Evolutionary conservation across 1,140 invertebrate genomes (phyloP).

Genomic region (Nasonia vitripennis): DNA sequence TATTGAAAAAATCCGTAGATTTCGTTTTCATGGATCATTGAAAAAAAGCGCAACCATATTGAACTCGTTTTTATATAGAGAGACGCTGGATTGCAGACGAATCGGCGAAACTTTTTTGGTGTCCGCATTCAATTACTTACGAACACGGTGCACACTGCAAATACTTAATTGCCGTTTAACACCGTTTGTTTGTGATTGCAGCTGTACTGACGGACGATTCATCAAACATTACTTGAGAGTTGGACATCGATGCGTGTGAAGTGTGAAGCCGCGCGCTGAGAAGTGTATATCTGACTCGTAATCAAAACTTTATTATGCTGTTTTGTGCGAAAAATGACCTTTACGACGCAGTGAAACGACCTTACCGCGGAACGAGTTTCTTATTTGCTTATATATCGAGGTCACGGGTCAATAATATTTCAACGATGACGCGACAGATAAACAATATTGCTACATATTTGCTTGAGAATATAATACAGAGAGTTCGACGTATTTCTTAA

Average conservation of each 20-base stretch:
- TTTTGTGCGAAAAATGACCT: neutral
- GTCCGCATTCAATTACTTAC: neutral
- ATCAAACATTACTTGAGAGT: too few relatives aligned
- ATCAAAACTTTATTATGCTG: neutral
- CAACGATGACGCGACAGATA: too few relatives aligned
- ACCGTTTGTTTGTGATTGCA: neutral
- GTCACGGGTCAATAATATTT: too few relatives aligned
- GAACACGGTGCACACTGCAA: neutral
- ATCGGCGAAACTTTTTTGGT: neutral
- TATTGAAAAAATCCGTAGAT: too few relatives aligned
- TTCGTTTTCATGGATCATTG: too few relatives aligned
- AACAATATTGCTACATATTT: too few relatives aligned
- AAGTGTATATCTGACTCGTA: neutral
- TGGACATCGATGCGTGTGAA: neutral
- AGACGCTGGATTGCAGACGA: too few relatives aligned
- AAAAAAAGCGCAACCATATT: too few relatives aligned
- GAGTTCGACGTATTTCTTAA: neutral
- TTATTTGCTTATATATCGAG: neutral
- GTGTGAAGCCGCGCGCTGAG: neutral
- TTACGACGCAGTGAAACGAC: neutral
- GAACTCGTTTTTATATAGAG: too few relatives aligned
- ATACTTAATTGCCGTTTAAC: slow-evolving; percentile 5
- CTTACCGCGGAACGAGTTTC: neutral
- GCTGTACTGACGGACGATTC: neutral
- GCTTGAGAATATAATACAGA: too few relatives aligned